A percentile compares a stretch with the other conserved stretches of the same genome.
phyloP scores from a whole-genome alignment of 1,140 invertebrate genomes.

The Gonatopus flavifemur region DNA sequence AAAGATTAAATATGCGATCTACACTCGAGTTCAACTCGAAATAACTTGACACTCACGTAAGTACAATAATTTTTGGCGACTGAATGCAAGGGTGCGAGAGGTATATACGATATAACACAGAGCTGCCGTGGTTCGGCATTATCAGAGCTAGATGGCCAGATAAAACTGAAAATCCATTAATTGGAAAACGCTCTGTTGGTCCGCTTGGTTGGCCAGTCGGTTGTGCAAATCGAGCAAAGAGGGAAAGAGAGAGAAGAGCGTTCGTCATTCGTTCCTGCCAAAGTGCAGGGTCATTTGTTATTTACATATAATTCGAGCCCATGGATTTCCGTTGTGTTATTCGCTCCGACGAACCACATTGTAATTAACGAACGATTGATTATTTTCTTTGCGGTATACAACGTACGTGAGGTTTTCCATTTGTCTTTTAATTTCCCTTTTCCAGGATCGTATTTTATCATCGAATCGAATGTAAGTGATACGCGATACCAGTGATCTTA shows the following conservation, averaged over 20 bases:
- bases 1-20: too few relatives aligned
- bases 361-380: constrained; percentile 44
- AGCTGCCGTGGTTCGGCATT: too few relatives aligned
- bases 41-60: too few relatives aligned
- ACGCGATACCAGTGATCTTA: too few relatives aligned
- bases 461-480: too few relatives aligned
- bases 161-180: constrained; percentile 54
- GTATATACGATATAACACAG: neutral
- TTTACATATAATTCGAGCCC: constrained; percentile 44
- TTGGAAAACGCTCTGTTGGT: constrained; percentile 48
- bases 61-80: too few relatives aligned
- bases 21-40: too few relatives aligned
- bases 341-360: constrained; percentile 25
- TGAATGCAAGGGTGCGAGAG: neutral
- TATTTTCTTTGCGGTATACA: constrained; percentile 31
- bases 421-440: too few relatives aligned
- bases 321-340: constrained; percentile 25
- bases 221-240: constrained; percentile 21
- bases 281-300: constrained; percentile 41
- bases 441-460: too few relatives aligned
- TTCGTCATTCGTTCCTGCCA: constrained; percentile 35
- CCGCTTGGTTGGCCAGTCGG: constrained; percentile 21
- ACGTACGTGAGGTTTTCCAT: too few relatives aligned
- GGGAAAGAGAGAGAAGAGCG: too few relatives aligned
- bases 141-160: too few relatives aligned